A percentile compares a stretch with the other conserved stretches of the same genome.
Evolutionary conservation across 2,113 vertebrate species (phyloP).

Genomic region (Zonotrichia leucophrys): DNA sequence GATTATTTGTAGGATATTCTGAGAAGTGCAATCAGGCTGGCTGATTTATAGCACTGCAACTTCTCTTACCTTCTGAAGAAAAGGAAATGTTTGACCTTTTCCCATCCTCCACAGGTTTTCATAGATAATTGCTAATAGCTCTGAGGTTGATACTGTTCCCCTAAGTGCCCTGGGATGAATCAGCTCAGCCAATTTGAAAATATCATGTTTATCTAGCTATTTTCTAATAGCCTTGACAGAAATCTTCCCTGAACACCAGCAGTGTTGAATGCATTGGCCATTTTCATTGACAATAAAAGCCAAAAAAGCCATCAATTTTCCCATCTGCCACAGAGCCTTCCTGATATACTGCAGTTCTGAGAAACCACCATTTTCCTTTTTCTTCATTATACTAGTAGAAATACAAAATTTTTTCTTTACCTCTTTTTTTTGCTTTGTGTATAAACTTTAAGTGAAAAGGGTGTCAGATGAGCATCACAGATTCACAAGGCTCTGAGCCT

Average conservation of each 20-base stretch:
- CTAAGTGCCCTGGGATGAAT: neutral
- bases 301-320: neutral
- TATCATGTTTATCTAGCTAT: neutral
- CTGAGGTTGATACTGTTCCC: neutral
- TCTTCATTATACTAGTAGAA: neutral
- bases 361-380: neutral
- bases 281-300: neutral
- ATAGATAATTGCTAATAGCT: neutral
- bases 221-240: neutral
- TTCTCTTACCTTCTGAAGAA: neutral
- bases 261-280: neutral
- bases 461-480: neutral
- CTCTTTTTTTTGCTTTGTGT: neutral
- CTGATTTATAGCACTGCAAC: neutral
- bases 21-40: neutral
- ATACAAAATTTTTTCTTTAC: neutral
- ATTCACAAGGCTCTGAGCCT: neutral
- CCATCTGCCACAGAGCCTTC: neutral
- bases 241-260: neutral
- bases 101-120: neutral
- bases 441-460: neutral
- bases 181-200: neutral
- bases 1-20: slow-evolving; percentile 4
- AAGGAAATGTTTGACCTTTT: slow-evolving; percentile 33
- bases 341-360: neutral